These are phyloP conservation scores for Craterocephalus amniculus DNA, from an alignment of 2,797 vertebrate species.

Conservation along the genomic window DNA sequence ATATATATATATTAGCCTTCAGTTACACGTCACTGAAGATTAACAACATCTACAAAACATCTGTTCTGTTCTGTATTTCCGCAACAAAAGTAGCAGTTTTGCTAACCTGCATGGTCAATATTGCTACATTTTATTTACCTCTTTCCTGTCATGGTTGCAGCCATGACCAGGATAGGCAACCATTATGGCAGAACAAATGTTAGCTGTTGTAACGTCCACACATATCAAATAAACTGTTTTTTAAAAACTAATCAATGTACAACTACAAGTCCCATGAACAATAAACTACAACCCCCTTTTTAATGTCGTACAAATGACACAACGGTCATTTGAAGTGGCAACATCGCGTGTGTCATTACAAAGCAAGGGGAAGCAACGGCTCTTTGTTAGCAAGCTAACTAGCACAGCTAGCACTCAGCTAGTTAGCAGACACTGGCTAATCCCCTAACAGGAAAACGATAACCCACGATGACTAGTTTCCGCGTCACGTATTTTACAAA, in stretches of 20 bases:
- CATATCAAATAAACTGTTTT: neutral
- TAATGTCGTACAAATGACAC: slow-evolving; percentile 10
- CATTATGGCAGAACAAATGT: slow-evolving; percentile 38
- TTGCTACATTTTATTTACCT: slow-evolving; percentile 31
- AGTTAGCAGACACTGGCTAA: slow-evolving; percentile 65
- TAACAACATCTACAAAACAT: neutral
- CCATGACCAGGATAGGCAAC: slow-evolving; percentile 42
- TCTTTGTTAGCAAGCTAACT: slow-evolving; percentile 80
- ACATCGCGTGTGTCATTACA: slow-evolving; percentile 50
- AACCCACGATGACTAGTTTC: slow-evolving; percentile 44
- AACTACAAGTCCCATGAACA: neutral
- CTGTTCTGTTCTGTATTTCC: neutral
- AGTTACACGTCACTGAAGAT: neutral
- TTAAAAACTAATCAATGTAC: neutral
- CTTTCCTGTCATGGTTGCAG: slow-evolving; percentile 32
- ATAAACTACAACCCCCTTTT: slow-evolving; percentile 10
- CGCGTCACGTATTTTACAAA: slow-evolving; percentile 45
- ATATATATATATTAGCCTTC: too few relatives aligned
- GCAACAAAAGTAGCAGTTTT: neutral
- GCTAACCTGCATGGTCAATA: slow-evolving; percentile 4
- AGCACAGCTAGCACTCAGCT: slow-evolving; percentile 57
- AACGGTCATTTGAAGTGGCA: slow-evolving; percentile 36
- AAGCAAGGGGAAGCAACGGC: slow-evolving; percentile 69
- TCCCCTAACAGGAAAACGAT: slow-evolving; percentile 49
- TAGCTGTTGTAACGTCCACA: slow-evolving; percentile 16